Percentiles rank a stretch among this genome's conserved stretches.
phyloP scores from a whole-genome alignment of 1,140 invertebrate species.

The Solenopsis fugax region DNA sequence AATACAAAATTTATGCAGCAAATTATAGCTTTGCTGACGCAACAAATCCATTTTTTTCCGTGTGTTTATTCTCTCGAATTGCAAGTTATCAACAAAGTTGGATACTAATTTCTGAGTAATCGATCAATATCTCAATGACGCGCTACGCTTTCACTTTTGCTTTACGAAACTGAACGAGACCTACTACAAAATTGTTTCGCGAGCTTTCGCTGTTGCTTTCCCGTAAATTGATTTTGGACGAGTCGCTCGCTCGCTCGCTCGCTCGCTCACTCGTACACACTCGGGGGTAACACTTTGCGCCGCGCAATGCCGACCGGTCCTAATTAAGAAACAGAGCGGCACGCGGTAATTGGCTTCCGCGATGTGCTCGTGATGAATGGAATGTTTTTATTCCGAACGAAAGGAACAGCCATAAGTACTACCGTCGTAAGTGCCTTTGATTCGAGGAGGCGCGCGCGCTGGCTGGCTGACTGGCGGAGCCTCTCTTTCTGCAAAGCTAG shows the following conservation, averaged over 20 bases:
- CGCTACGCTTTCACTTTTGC: constrained; percentile 52
- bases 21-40: no score
- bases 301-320: constrained; percentile 66
- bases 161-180: constrained; percentile 34
- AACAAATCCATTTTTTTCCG: no score
- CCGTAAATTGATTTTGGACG: constrained; percentile 37
- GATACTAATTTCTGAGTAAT: constrained; percentile 40
- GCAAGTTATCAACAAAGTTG: background rate
- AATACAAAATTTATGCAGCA: no score
- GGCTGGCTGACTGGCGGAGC: constrained; percentile 54
- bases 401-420: constrained; percentile 69
- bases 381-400: constrained; percentile 72
- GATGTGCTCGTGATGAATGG: constrained; percentile 70
- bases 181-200: constrained; percentile 22
- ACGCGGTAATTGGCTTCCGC: constrained; percentile 73
- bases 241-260: constrained; percentile 26
- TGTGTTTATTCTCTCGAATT: background rate
- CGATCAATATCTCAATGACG: constrained; percentile 19
- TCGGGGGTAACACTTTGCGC: constrained; percentile 57
- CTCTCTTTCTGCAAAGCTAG: constrained; percentile 72
- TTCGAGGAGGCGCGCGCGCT: constrained; percentile 64
- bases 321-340: constrained; percentile 73
- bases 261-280: no score
- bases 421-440: constrained; percentile 72
- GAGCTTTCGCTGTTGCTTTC: constrained; percentile 30